Conservation (phyloP, 2,113 vertebrate genomes). For the Syngnathus floridae region DNA sequence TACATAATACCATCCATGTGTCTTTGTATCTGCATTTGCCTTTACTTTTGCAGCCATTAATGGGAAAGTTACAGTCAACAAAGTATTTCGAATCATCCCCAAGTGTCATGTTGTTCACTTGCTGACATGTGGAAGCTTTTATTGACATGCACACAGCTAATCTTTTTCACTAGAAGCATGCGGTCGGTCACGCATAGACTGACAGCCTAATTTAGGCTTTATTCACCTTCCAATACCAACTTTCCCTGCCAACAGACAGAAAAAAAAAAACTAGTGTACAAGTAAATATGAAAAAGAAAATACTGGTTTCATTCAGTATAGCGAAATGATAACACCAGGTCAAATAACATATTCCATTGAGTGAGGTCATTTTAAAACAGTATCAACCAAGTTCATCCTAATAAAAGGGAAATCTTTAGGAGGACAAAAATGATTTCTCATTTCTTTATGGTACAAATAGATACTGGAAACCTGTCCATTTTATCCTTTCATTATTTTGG, state of each 20-base stretch:
- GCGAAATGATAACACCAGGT: slow-evolving; percentile 49
- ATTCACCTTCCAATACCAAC: slow-evolving; percentile 48
- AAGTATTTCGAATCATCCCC: slow-evolving; percentile 38
- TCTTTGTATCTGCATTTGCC: slow-evolving; percentile 23
- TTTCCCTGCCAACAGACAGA: slow-evolving; percentile 65
- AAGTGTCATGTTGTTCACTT: not conserved
- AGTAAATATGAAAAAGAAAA: slow-evolving; percentile 28
- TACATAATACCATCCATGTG: slow-evolving; percentile 51
- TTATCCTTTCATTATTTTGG: slow-evolving; percentile 80
- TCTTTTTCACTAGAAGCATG: slow-evolving; percentile 2
- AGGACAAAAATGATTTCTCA: slow-evolving; percentile 59
- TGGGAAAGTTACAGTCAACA: slow-evolving; percentile 17
- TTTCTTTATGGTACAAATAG: slow-evolving; percentile 72
- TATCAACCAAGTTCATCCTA: slow-evolving; percentile 59
- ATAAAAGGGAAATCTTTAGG: slow-evolving; percentile 58
- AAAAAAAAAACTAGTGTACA: slow-evolving; percentile 66
- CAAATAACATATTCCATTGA: slow-evolving; percentile 45
- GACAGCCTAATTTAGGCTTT: slow-evolving; percentile 71
- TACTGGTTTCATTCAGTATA: slow-evolving; percentile 42
- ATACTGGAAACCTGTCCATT: slow-evolving; percentile 62
- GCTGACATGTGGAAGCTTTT: slow-evolving; percentile 39
- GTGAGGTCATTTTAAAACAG: slow-evolving; percentile 53
- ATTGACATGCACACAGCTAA: slow-evolving; percentile 34
- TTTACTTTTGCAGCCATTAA: not conserved
- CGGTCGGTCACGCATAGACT: slow-evolving; percentile 41